Conservation (phyloP, 1,140 invertebrate species). For the Brachionus rubens region DNA sequence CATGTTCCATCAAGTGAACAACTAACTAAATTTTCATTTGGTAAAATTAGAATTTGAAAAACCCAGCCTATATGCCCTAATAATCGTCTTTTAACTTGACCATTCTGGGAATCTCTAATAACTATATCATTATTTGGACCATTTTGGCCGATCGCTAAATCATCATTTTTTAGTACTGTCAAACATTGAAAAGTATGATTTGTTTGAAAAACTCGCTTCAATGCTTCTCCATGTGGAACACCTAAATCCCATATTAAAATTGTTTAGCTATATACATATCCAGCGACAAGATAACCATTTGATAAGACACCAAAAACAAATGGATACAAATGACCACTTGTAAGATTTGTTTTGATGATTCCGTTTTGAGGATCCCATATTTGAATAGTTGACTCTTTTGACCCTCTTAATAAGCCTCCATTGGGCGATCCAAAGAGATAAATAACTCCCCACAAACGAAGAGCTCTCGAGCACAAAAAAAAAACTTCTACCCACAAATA, state of each 20-base stretch:
- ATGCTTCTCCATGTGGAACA: background rate
- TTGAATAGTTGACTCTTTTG: background rate
- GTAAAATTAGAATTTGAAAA: background rate
- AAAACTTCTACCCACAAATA: no score
- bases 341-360: background rate
- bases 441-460: no score
- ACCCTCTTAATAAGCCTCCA: background rate
- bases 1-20: background rate
- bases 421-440: background rate
- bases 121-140: background rate
- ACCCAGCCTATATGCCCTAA: background rate
- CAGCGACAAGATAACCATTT: background rate
- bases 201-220: background rate
- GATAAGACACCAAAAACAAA: background rate
- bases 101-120: background rate
- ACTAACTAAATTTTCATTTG: conserved; percentile 1
- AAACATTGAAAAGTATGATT: background rate
- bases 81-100: no score
- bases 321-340: background rate
- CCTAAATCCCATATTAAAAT: background rate
- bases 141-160: background rate
- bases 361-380: background rate
- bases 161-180: no score
- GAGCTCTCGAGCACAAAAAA: no score
- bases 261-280: background rate